Conservation (phyloP, 2,113 vertebrate species). For the Lethenteron camtschaticum region DNA sequence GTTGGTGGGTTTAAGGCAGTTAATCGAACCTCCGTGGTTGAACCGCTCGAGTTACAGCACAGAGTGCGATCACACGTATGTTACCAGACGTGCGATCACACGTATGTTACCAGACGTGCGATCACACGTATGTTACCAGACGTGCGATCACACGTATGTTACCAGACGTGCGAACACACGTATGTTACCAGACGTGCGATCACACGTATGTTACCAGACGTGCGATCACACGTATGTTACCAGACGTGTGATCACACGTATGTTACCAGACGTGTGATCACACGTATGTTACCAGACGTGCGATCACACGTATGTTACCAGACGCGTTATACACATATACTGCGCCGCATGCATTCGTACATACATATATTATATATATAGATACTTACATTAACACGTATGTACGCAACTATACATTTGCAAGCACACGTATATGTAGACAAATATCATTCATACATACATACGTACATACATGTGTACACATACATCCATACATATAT, state of each 20-base stretch:
- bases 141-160: no score
- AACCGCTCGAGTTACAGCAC: no score
- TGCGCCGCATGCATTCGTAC: not conserved
- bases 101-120: not conserved
- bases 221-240: no score
- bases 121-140: no score
- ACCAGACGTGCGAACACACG: no score
- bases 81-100: not conserved
- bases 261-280: no score
- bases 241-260: no score
- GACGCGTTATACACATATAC: not conserved
- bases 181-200: no score
- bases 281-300: no score
- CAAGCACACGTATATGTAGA: conserved; percentile 5
- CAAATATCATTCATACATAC: not conserved
- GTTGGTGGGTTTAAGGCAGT: no score
- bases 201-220: no score
- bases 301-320: not conserved
- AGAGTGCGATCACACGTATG: not conserved
- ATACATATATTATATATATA: conserved; percentile 2
- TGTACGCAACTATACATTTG: not conserved
- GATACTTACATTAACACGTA: not conserved
- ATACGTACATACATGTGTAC: not conserved
- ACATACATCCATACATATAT: not conserved
- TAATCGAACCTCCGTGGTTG: no score